phyloP scores from a whole-genome alignment of 2,797 vertebrate genomes.

The Centroberyx gerrardi region DNA sequence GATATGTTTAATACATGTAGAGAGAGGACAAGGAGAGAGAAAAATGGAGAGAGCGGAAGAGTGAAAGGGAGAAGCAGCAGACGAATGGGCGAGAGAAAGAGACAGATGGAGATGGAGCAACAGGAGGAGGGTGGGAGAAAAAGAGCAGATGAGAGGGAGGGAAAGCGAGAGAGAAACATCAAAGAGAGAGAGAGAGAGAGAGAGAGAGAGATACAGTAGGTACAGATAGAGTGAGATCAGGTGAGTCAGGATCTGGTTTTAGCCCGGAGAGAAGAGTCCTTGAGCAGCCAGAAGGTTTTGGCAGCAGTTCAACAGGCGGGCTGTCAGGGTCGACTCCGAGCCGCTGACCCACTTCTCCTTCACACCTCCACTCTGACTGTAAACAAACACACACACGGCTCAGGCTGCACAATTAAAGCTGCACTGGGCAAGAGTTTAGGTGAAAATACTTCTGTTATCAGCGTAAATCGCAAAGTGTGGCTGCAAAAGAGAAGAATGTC shows the following conservation, averaged over 20 bases:
- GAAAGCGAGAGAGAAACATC: not conserved
- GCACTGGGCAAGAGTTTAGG: too few species aligned
- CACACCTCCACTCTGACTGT: slow-evolving; percentile 20
- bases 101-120: not conserved
- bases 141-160: not conserved
- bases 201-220: not conserved
- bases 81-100: not conserved
- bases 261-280: slow-evolving; percentile 31
- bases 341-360: slow-evolving; percentile 20
- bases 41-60: not conserved
- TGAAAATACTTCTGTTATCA: not conserved
- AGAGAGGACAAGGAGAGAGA: not conserved
- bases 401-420: not conserved
- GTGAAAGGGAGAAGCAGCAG: not conserved
- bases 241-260: slow-evolving; percentile 6
- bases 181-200: not conserved
- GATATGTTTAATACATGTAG: too few species aligned
- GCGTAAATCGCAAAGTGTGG: too few species aligned
- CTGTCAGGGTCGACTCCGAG: slow-evolving; percentile 12
- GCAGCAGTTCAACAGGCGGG: slow-evolving; percentile 17
- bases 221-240: slow-evolving; percentile 1
- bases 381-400: not conserved
- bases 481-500: too few species aligned
- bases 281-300: slow-evolving; percentile 60
- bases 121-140: not conserved